Percentiles rank a stretch among this genome's conserved stretches.
Evolutionary conservation across 2,113 vertebrate species (phyloP).

Genomic region (Coptodon bakossiorum): DNA sequence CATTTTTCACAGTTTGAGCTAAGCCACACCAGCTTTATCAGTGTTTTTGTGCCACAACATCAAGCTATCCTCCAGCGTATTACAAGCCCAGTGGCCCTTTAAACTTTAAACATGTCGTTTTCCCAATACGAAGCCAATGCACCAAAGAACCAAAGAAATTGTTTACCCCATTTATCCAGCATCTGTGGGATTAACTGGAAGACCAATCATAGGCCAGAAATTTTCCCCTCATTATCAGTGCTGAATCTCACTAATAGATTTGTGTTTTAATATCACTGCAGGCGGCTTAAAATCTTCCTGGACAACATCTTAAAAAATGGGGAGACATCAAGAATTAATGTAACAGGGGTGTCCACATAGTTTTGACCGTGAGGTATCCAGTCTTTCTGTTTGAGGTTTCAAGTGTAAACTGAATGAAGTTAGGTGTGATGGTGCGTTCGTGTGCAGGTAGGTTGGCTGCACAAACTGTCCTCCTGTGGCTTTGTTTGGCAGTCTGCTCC

Average conservation of each 20-base stretch:
- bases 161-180: not conserved
- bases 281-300: not conserved
- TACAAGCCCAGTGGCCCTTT: fast-evolving
- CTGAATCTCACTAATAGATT: not conserved
- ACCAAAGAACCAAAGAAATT: not conserved
- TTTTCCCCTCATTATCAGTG: not conserved
- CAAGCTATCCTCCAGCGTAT: not conserved
- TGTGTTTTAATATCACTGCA: fast-evolving
- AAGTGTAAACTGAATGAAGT: not conserved
- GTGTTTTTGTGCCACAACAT: not conserved
- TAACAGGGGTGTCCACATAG: not conserved
- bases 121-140: not conserved
- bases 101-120: not conserved
- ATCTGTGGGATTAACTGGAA: not conserved
- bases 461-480: not conserved
- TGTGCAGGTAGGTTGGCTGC: not conserved
- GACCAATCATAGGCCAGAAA: not conserved
- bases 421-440: not conserved
- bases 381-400: not conserved
- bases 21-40: not conserved
- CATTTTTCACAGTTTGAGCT: not conserved
- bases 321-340: not conserved
- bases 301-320: fast-evolving
- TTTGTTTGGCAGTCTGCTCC: not conserved
- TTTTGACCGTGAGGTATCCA: fast-evolving